Evolutionary conservation across 2,113 vertebrate species (phyloP).

Genomic region (Lamprotornis superbus): DNA sequence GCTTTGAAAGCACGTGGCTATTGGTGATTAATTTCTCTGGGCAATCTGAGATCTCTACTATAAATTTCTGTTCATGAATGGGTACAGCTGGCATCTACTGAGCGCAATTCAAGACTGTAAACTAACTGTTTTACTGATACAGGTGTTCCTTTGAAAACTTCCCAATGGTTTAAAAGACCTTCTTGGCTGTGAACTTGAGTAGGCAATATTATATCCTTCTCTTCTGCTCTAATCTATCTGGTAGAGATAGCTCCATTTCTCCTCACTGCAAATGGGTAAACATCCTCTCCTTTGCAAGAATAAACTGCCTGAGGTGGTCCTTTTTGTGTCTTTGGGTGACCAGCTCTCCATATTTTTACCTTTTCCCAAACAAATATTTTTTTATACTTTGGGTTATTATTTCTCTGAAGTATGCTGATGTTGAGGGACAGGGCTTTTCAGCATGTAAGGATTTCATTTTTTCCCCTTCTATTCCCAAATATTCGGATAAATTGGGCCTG

Average conservation of each 20-base stretch:
- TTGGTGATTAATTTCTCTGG: not conserved
- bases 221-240: not conserved
- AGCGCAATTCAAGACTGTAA: not conserved
- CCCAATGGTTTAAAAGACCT: not conserved
- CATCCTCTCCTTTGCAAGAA: not conserved
- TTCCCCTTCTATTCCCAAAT: not conserved
- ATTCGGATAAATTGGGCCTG: not conserved
- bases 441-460: not conserved
- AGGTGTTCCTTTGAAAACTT: not conserved
- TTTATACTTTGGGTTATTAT: not conserved
- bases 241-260: not conserved
- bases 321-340: not conserved
- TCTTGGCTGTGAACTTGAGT: not conserved
- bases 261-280: not conserved
- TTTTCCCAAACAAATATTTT: not conserved
- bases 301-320: not conserved
- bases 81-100: not conserved
- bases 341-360: not conserved
- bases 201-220: not conserved
- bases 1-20: not conserved
- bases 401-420: not conserved
- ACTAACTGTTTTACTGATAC: not conserved
- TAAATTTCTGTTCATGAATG: not conserved
- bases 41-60: not conserved
- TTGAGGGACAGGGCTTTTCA: not conserved